Evolutionary conservation across 2,797 vertebrate species (phyloP).

Genomic region (Cryptoprocta ferox): DNA sequence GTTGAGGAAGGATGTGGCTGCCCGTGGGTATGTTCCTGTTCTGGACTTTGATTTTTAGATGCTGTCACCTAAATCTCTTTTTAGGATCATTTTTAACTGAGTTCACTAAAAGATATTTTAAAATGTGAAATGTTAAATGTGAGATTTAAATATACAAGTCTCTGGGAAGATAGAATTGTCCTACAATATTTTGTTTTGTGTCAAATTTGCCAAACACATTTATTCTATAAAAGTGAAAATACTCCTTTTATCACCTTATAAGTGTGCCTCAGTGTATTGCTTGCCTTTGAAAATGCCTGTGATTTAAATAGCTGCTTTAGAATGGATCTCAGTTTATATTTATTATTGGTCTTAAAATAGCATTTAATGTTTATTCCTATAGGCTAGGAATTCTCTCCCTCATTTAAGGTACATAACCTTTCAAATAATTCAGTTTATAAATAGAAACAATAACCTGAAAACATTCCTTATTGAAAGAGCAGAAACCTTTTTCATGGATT

Average conservation of each 20-base stretch:
- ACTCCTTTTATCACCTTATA: neutral
- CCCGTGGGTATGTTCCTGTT: neutral
- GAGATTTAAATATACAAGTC: neutral
- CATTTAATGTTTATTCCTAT: neutral
- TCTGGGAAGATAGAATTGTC: neutral
- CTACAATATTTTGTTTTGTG: neutral
- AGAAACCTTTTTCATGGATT: neutral
- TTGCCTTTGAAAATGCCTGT: constrained; percentile 16
- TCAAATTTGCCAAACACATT: neutral
- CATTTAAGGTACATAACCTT: neutral
- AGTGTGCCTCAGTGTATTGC: neutral
- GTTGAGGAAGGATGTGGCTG: neutral
- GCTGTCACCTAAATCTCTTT: neutral
- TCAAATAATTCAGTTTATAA: neutral
- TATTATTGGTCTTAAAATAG: neutral
- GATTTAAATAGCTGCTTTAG: constrained; percentile 26
- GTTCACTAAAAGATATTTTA: neutral
- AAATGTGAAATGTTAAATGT: constrained; percentile 7
- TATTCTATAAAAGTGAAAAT: neutral
- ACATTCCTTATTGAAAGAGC: neutral
- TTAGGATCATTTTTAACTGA: neutral
- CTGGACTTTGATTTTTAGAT: neutral
- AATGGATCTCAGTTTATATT: neutral
- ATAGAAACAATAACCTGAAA: neutral
- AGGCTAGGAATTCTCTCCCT: neutral